phyloP scores from a whole-genome alignment of 2,113 vertebrate genomes.

The Megaceryle maxima region DNA sequence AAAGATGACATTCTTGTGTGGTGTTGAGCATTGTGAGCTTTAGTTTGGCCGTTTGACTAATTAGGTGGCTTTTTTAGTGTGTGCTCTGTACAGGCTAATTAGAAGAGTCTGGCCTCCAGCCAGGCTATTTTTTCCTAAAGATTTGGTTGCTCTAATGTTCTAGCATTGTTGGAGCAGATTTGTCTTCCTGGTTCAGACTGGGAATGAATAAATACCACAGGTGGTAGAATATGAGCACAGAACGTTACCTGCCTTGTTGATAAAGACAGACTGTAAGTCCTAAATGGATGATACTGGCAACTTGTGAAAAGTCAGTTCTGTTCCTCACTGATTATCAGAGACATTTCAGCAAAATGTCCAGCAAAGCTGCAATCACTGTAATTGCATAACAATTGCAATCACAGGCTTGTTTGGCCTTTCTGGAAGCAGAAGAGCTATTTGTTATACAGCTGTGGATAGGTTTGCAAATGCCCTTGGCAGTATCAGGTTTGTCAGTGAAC shows the following conservation, averaged over 20 bases:
- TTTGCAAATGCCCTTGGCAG: background rate
- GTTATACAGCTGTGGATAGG: background rate
- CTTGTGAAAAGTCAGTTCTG: slow-evolving; percentile 22
- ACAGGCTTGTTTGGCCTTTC: slow-evolving; percentile 31
- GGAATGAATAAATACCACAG: slow-evolving; percentile 39
- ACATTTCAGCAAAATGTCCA: slow-evolving; percentile 29
- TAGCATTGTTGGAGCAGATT: slow-evolving; percentile 19
- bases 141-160: background rate
- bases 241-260: slow-evolving; percentile 1
- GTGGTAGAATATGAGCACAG: slow-evolving; percentile 1
- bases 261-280: background rate
- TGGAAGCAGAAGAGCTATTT: slow-evolving; percentile 12
- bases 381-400: slow-evolving; percentile 47
- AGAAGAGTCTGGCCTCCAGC: slow-evolving; percentile 10
- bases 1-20: background rate
- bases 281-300: slow-evolving; percentile 14
- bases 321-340: slow-evolving; percentile 21
- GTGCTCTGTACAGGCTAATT: slow-evolving; percentile 19
- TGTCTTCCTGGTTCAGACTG: background rate
- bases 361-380: slow-evolving; percentile 51
- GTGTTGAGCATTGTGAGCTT: background rate
- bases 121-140: slow-evolving; percentile 28
- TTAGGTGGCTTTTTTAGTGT: slow-evolving; percentile 31
- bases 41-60: slow-evolving; percentile 9
- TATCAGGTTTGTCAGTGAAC: background rate